Conservation (phyloP, 2,113 vertebrate genomes). For the Heterocephalus glaber region DNA sequence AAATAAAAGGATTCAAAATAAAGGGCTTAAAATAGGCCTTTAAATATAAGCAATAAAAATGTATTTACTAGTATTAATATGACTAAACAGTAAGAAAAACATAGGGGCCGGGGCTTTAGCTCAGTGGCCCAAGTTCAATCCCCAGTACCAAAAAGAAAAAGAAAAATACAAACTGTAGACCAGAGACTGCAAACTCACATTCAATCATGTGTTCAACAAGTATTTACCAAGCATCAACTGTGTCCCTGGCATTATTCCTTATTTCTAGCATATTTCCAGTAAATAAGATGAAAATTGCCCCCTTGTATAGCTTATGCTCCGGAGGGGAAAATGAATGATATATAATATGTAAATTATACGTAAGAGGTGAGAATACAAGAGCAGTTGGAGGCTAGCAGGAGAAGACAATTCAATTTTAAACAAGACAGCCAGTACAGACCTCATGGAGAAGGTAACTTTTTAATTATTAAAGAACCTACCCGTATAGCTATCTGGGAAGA, state of each 20-base stretch:
- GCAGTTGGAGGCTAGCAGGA: not conserved
- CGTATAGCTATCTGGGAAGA: not conserved
- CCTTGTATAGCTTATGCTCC: not conserved
- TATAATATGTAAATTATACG: not conserved
- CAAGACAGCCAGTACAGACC: not conserved
- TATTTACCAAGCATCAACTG: not conserved
- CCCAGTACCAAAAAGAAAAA: too few species aligned
- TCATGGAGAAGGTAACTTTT: not conserved
- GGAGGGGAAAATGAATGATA: not conserved
- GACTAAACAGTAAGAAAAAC: not conserved
- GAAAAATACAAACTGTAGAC: not conserved
- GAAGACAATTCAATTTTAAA: not conserved
- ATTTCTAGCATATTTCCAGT: not conserved
- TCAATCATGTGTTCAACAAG: conserved; percentile 17
- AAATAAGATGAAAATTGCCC: not conserved
- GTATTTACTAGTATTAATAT: not conserved
- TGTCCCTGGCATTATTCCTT: not conserved
- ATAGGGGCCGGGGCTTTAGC: too few species aligned
- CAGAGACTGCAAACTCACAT: not conserved
- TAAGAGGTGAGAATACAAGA: not conserved
- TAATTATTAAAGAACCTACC: not conserved
- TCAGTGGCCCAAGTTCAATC: too few species aligned
- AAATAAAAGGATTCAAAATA: not conserved
- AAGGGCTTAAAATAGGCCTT: not conserved
- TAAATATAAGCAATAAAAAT: conserved; percentile 12